Conservation (phyloP, 2,113 vertebrate species). For the Scortum barcoo region DNA sequence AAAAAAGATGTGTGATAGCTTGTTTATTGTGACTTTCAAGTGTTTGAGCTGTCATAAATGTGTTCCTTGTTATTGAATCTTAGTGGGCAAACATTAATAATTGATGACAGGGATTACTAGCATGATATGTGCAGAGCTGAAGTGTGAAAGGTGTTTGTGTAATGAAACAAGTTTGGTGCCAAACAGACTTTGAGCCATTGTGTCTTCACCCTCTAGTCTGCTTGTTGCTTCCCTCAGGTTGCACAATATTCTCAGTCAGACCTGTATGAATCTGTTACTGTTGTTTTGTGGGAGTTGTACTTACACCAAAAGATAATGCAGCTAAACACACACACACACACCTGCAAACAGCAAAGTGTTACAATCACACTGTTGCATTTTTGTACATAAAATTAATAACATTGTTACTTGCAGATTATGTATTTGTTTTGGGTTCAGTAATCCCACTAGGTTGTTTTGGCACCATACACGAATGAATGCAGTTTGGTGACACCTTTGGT, state of each 20-base stretch:
- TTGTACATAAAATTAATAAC: background rate
- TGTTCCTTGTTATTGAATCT: background rate
- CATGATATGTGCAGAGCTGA: background rate
- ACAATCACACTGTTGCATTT: background rate
- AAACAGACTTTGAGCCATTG: constrained; percentile 9
- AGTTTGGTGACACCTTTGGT: background rate
- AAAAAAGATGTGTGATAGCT: background rate
- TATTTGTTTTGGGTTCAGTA: constrained; percentile 14
- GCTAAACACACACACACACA: background rate
- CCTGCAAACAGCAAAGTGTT: background rate
- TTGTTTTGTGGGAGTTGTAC: background rate
- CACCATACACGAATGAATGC: constrained; percentile 7
- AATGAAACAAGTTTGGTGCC: background rate
- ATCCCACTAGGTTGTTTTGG: background rate
- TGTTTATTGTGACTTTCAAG: background rate
- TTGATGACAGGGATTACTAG: background rate
- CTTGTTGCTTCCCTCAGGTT: background rate
- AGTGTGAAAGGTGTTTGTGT: background rate
- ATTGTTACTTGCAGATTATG: background rate
- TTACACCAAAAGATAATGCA: background rate
- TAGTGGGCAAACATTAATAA: background rate
- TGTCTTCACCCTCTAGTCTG: background rate
- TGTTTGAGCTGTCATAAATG: background rate
- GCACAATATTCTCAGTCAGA: background rate
- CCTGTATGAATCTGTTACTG: background rate